Evolutionary conservation across 2,113 vertebrate genomes (phyloP).

Genomic region (Protobothrops mucrosquamatus): DNA sequence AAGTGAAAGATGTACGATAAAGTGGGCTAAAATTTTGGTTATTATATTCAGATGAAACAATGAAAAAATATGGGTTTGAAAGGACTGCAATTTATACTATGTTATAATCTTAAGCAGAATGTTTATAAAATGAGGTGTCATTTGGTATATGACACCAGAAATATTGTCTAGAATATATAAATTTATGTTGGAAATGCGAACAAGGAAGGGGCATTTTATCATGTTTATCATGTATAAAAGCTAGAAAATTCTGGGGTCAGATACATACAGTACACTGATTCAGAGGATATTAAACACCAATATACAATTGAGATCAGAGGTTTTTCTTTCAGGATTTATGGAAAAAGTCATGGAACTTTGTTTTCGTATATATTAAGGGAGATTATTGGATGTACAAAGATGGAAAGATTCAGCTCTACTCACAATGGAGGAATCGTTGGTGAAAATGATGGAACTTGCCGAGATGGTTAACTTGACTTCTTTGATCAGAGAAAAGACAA

Average conservation of each 20-base stretch:
- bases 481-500: not conserved
- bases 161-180: not conserved
- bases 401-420: not conserved
- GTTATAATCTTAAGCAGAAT: not conserved
- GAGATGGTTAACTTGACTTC: not conserved
- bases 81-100: not conserved
- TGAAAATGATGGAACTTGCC: not conserved
- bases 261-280: not conserved
- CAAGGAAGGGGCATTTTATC: not conserved
- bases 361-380: not conserved
- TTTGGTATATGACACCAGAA: no score
- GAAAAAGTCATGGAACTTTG: not conserved
- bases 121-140: not conserved
- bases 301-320: not conserved
- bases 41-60: no score
- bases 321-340: not conserved
- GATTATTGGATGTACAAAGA: not conserved
- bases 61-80: not conserved
- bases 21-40: no score
- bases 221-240: not conserved
- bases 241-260: not conserved
- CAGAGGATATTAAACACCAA: not conserved
- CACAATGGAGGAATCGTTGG: not conserved
- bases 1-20: no score
- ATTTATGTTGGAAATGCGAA: not conserved